These are phyloP conservation scores for Oplegnathus fasciatus DNA, from an alignment of 2,113 vertebrate species.

Conservation along the genomic window DNA sequence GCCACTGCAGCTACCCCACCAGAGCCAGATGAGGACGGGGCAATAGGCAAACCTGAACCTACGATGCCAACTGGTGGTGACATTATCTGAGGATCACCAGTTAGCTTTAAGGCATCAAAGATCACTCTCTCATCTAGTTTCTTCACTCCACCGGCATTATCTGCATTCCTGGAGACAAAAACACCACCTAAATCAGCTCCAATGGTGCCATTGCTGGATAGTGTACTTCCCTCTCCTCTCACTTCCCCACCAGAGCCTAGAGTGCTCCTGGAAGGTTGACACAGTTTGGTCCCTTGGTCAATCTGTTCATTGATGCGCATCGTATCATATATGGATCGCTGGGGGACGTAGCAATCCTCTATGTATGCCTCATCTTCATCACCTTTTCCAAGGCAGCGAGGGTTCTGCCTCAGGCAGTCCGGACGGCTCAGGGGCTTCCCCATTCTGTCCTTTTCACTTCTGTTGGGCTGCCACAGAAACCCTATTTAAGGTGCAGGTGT, in stretches of 20 bases:
- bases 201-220: constrained; percentile 97
- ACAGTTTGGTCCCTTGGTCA: constrained; percentile 95
- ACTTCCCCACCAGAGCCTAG: constrained; percentile 87
- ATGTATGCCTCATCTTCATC: constrained; percentile 99
- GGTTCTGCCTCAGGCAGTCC: constrained; percentile 97
- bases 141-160: constrained; percentile 82
- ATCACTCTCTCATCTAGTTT: constrained; percentile 96
- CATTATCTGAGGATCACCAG: constrained; percentile 90
- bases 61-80: constrained; percentile 75
- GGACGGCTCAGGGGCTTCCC: constrained; percentile 98
- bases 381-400: constrained; percentile 94
- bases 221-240: constrained; percentile 88
- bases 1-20: constrained; percentile 86
- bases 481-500: constrained; percentile 49
- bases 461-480: constrained; percentile 23
- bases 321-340: constrained; percentile 98
- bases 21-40: constrained; percentile 76
- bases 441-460: constrained; percentile 81
- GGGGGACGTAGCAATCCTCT: constrained; percentile 99
- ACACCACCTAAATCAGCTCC: constrained; percentile 86
- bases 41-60: constrained; percentile 72
- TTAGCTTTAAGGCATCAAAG: constrained; percentile 96
- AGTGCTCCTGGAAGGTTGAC: constrained; percentile 94
- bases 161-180: constrained; percentile 85
- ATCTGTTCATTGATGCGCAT: constrained; percentile 99